These are phyloP conservation scores for Lepilemur septentrionalis DNA, from an alignment of 2,797 vertebrate genomes.

Conservation along the genomic window DNA sequence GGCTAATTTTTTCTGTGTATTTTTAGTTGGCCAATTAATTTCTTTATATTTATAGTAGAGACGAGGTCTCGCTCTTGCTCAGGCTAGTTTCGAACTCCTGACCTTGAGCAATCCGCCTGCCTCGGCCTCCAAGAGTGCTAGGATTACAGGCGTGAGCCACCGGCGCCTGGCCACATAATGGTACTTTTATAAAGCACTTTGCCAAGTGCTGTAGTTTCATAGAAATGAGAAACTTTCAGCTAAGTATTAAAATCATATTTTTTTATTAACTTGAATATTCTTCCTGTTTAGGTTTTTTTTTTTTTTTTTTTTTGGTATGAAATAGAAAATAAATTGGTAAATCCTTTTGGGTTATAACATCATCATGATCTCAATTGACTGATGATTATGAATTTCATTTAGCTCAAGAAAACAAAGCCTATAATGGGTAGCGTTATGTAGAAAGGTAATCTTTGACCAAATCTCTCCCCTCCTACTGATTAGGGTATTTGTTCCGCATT, in stretches of 20 bases:
- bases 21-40: too few species aligned
- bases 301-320: not conserved
- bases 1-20: too few species aligned
- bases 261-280: not conserved
- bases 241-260: constrained; percentile 15
- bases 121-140: too few species aligned
- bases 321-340: not conserved
- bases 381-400: constrained; percentile 17
- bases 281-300: not conserved
- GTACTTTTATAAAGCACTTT: constrained; percentile 33
- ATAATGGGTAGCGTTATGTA: not conserved
- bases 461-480: not conserved
- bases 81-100: too few species aligned
- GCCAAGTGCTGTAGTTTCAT: not conserved
- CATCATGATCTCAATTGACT: not conserved
- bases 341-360: not conserved
- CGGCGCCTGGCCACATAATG: not conserved
- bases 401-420: not conserved
- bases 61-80: too few species aligned
- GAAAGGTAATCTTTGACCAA: not conserved
- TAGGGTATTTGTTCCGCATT: not conserved
- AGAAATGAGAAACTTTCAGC: constrained; percentile 18
- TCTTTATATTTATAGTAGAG: too few species aligned
- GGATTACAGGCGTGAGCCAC: too few species aligned
- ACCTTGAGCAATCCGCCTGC: too few species aligned